Conservation (phyloP, 2,113 vertebrate species). For the Loxodonta africana region DNA sequence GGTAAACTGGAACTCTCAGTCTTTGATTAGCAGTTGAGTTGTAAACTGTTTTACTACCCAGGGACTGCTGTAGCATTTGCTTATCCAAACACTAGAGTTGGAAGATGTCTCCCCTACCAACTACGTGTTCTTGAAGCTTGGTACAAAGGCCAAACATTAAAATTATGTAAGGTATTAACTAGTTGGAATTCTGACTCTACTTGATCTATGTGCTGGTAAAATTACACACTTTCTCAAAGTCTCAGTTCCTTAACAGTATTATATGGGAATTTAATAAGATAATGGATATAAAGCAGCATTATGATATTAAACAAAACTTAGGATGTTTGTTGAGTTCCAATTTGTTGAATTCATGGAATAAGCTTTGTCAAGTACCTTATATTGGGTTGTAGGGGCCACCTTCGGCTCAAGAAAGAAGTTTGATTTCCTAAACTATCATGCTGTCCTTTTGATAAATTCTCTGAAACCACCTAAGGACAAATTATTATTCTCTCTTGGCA, state of each 20-base stretch:
- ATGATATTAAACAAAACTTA: background rate
- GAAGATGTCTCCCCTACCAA: background rate
- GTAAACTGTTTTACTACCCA: background rate
- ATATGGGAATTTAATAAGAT: background rate
- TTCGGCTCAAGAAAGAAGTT: conserved; percentile 14
- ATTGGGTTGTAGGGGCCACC: background rate
- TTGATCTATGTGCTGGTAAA: background rate
- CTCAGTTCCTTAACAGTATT: background rate
- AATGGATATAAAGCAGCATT: background rate
- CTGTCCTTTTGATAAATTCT: conserved; percentile 11
- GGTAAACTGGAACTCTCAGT: background rate
- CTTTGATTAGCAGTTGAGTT: background rate
- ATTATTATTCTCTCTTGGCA: background rate
- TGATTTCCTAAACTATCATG: conserved; percentile 2
- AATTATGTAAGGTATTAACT: background rate
- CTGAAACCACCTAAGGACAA: background rate
- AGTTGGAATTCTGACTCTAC: background rate
- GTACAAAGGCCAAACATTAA: background rate
- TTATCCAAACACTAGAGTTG: background rate
- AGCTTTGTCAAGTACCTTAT: background rate
- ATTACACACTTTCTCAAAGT: background rate
- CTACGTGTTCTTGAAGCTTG: background rate
- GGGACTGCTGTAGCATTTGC: background rate
- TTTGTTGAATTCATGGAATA: background rate
- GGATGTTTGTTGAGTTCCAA: conserved; percentile 27